A percentile compares a stretch with the other conserved stretches of the same genome.
Conservation (phyloP, 2,797 vertebrate genomes). For the Manis crassicaudata region DNA sequence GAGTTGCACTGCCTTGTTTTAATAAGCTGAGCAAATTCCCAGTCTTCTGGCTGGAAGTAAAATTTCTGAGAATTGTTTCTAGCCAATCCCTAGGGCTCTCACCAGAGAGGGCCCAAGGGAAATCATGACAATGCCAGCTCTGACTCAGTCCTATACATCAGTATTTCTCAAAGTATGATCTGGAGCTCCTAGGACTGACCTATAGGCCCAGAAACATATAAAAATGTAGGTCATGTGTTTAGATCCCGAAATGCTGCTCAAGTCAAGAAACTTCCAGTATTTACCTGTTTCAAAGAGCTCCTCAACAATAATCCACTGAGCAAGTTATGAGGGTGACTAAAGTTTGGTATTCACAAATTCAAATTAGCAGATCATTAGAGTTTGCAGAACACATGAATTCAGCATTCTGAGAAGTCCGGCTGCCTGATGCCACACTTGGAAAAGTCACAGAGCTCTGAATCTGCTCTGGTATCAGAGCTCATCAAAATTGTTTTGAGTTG, state of each 20-base stretch:
- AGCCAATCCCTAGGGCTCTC: not conserved
- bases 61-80: not conserved
- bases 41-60: not conserved
- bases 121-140: not conserved
- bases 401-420: not conserved
- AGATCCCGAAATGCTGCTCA: not conserved
- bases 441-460: not conserved
- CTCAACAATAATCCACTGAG: not conserved
- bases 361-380: not conserved
- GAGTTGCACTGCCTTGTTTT: not conserved
- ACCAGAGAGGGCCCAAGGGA: not conserved
- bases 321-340: not conserved
- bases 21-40: not conserved
- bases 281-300: not conserved
- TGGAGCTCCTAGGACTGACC: not conserved
- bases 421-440: not conserved
- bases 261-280: not conserved
- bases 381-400: not conserved
- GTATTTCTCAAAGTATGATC: not conserved
- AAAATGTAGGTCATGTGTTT: not conserved
- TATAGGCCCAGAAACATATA: not conserved
- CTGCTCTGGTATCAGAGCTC: not conserved
- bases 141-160: not conserved
- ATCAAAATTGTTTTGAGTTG: not conserved
- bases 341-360: not conserved